phyloP scores from a whole-genome alignment of 2,113 vertebrate species.

The Tonatia bakeri region DNA sequence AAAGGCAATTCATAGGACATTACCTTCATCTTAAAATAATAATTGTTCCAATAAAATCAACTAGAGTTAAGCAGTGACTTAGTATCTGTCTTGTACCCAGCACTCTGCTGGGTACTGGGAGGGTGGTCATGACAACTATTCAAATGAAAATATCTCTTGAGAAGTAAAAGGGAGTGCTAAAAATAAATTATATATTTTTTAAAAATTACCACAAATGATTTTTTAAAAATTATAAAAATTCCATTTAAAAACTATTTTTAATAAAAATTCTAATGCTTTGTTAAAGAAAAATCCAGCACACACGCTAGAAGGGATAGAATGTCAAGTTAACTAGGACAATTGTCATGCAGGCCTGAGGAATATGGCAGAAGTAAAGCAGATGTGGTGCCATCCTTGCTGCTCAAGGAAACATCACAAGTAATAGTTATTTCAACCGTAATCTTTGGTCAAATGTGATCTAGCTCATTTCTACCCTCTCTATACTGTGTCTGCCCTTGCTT shows the following conservation, averaged over 20 bases:
- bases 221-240: slow-evolving; percentile 20
- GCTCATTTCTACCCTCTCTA: neutral
- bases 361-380: neutral
- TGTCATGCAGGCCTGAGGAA: neutral
- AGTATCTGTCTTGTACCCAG: neutral
- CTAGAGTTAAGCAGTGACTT: neutral
- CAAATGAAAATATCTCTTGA: neutral
- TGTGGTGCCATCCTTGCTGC: neutral
- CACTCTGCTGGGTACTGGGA: neutral
- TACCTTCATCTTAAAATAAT: neutral
- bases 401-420: neutral
- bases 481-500: neutral
- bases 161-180: neutral
- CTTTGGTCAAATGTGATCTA: slow-evolving; percentile 29
- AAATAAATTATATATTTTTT: slow-evolving; percentile 6
- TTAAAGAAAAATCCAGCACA: neutral
- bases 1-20: neutral
- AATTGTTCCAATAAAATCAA: neutral
- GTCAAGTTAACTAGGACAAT: neutral
- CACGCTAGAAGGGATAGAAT: neutral
- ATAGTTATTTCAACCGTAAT: neutral
- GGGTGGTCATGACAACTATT: neutral
- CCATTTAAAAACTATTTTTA: slow-evolving; percentile 2
- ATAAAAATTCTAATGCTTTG: slow-evolving; percentile 2
- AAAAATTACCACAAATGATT: neutral